Evolutionary conservation across 2,888 invertebrate species (phyloP).

Genomic region (Yponomeuta malinellus): DNA sequence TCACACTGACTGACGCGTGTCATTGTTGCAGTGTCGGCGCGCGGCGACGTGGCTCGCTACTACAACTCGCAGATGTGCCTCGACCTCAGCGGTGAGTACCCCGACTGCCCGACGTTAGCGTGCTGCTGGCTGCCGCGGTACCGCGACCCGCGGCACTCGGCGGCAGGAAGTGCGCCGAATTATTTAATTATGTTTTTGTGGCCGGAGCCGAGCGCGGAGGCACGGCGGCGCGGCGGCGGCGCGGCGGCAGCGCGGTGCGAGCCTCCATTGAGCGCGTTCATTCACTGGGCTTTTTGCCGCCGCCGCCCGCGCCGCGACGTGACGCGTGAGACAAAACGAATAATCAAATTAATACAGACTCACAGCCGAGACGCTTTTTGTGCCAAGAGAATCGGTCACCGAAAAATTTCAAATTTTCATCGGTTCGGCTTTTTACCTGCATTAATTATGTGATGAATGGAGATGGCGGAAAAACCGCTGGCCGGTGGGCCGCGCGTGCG

Average conservation of each 20-base stretch:
- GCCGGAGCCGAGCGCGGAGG: neutral
- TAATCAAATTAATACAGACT: slow-evolving; percentile 65
- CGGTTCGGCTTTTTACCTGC: slow-evolving; percentile 57
- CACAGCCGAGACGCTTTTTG: slow-evolving; percentile 48
- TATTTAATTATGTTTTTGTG: neutral
- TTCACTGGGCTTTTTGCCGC: slow-evolving; percentile 15
- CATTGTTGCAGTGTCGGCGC: slow-evolving; percentile 66
- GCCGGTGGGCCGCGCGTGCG: slow-evolving; percentile 46
- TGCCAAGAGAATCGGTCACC: slow-evolving; percentile 42
- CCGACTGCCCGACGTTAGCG: neutral
- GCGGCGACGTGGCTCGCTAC: slow-evolving; percentile 67
- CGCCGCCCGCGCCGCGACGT: slow-evolving; percentile 20
- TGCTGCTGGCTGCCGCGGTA: neutral
- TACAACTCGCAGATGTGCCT: slow-evolving; percentile 72
- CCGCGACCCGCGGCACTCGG: neutral
- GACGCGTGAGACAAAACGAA: slow-evolving; percentile 48
- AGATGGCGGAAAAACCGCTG: slow-evolving; percentile 31
- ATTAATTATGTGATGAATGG: slow-evolving; percentile 70
- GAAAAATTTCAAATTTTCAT: slow-evolving; percentile 67
- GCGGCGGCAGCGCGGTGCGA: neutral
- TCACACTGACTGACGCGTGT: too few species aligned
- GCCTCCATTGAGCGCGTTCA: neutral
- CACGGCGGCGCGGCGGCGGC: neutral
- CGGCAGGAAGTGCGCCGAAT: neutral
- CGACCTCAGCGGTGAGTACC: slow-evolving; percentile 65